These are phyloP conservation scores for Sylvicola cinctus DNA, from an alignment of 2,888 invertebrate species.

Conservation along the genomic window DNA sequence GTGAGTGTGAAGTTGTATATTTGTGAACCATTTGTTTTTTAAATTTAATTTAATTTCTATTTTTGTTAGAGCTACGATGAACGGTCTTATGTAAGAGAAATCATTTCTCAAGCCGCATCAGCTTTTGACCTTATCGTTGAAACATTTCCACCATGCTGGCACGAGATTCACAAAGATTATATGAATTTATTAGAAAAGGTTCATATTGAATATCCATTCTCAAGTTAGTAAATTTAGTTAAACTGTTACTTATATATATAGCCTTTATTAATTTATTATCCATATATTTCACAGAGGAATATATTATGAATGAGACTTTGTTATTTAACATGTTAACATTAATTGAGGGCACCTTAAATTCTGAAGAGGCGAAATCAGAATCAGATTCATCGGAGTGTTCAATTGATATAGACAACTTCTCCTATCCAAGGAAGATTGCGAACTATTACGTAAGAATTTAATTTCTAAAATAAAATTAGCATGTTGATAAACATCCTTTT, in stretches of 20 bases:
- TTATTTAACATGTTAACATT: conserved; percentile 12
- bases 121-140: conserved; percentile 15
- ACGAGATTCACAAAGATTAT: conserved; percentile 16
- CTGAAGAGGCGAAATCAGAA: conserved; percentile 6
- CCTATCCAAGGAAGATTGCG: too few relatives aligned
- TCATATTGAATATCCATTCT: too few relatives aligned
- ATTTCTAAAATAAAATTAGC: neutral
- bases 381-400: too few relatives aligned
- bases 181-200: conserved; percentile 11
- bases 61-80: too few relatives aligned
- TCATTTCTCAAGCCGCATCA: conserved; percentile 13
- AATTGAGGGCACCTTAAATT: conserved; percentile 12
- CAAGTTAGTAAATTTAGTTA: too few relatives aligned
- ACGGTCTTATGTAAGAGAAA: too few relatives aligned
- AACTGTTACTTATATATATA: conserved; percentile 5
- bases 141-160: conserved; percentile 22
- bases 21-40: neutral
- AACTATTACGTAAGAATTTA: too few relatives aligned
- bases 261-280: neutral
- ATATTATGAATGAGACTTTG: conserved; percentile 10
- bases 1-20: conserved; percentile 11
- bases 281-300: conserved; percentile 9
- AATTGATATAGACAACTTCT: too few relatives aligned
- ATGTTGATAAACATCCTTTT: too few relatives aligned
- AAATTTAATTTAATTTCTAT: too few relatives aligned